Base-by-base conservation (phyloP, 2,113 vertebrate genomes). In the Cheirogaleus medius region DNA sequence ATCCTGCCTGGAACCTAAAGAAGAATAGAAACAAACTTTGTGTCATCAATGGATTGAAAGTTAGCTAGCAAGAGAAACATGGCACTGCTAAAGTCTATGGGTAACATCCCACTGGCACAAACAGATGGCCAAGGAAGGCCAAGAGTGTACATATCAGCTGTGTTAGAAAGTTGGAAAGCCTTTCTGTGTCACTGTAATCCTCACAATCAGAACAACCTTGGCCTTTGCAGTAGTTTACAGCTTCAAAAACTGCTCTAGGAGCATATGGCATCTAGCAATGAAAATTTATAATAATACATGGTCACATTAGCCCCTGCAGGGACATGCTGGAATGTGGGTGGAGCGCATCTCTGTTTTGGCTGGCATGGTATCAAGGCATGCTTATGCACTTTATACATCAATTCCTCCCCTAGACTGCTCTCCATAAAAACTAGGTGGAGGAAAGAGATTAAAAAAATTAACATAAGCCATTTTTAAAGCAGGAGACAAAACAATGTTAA, bases 401-500 rank as follows among this genome's bases (percentile, higher is more conserved):
- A n/a, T 29, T 37, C 29, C 39, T 56, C 37, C 42, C 60, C 60
- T 73, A 14, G 37, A 34, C 44, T 73, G 54, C 52, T 15, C 73
- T 83, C 34, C 52, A 91, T 37, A 58, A 86, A 92, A 95, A 71
- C 18, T 47, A 78, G 89, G 25, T 58, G 8, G 10, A 82, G 20
- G 11, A 63, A 90, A 88, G 68, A 85, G 71, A 89, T 87, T 78
- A 63, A 95, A 87, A n/a, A 84, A 85, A 83, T 60, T 27, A 78
- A 52, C 42, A 81, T 18, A 71, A 91, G 20, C 34, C 34, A 77
- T 85, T 92, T 86, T 54, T 71, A 96, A 69, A 96, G 56, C 6
- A 74, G 52, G 21, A 89, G 94, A 93, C 81, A 95, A 8, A 97
- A 94, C 18, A 94, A 78, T 29, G 34, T 83, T 82, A 83, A 95